These are phyloP conservation scores for Scaptomyza hsui DNA, from an alignment of 1,140 invertebrate species.

Conservation along the genomic window DNA sequence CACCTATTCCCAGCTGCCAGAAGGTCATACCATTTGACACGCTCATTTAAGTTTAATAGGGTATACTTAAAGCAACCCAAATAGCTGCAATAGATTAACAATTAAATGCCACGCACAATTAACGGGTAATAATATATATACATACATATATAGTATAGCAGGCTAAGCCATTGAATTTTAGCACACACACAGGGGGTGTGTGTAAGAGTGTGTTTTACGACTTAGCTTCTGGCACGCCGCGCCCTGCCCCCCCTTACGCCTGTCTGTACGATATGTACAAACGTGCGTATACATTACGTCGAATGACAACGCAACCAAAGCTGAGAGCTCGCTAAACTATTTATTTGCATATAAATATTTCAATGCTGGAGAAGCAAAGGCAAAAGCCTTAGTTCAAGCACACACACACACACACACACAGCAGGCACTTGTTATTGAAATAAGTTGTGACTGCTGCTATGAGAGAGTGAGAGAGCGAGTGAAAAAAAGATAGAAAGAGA, in stretches of 20 bases:
- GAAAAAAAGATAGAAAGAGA: background rate
- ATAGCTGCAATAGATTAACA: conserved; percentile 68
- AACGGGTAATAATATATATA: conserved; percentile 72
- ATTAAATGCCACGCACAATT: conserved; percentile 77
- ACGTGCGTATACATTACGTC: conserved; percentile 34
- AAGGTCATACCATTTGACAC: too few species aligned
- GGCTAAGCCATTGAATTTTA: conserved; percentile 15
- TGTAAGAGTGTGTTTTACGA: conserved; percentile 37
- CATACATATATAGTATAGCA: too few species aligned
- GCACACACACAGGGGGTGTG: conserved; percentile 11
- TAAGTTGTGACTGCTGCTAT: conserved; percentile 24
- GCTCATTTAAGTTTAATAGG: background rate
- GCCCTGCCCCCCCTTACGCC: conserved; percentile 5
- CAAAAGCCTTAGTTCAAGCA: conserved; percentile 30
- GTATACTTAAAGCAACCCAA: conserved; percentile 1
- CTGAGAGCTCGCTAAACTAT: conserved; percentile 75
- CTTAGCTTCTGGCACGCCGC: conserved; percentile 60
- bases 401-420: conserved; percentile 6
- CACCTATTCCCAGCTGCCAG: too few species aligned
- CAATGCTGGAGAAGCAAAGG: conserved; percentile 38
- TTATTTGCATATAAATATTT: conserved; percentile 82
- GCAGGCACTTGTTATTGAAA: conserved; percentile 33
- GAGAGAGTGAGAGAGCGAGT: background rate
- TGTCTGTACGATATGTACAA: background rate
- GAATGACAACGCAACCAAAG: conserved; percentile 62